These are phyloP conservation scores for Hemaris fuciformis DNA, from an alignment of 2,888 invertebrate genomes.

Conservation along the genomic window DNA sequence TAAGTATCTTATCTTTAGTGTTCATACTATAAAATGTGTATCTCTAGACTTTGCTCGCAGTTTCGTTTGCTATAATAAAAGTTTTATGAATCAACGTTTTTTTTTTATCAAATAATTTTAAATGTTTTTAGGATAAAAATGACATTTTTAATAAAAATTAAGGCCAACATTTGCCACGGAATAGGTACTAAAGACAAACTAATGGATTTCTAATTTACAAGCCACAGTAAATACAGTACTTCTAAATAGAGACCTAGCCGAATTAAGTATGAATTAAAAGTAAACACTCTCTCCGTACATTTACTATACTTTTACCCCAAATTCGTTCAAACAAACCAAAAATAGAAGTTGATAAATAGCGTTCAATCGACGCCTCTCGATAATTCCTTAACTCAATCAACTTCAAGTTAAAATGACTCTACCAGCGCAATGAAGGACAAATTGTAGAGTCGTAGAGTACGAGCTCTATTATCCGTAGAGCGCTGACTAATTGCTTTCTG, in stretches of 20 bases:
- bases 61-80: no score
- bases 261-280: background rate
- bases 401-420: background rate
- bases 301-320: background rate
- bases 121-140: no score
- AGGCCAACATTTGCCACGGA: no score
- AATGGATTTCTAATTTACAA: no score
- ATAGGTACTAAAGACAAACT: no score
- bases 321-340: background rate
- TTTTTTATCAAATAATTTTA: no score
- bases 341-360: background rate
- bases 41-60: no score
- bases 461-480: background rate
- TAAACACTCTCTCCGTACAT: background rate
- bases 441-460: background rate
- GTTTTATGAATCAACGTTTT: no score
- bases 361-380: background rate
- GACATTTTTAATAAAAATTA: no score
- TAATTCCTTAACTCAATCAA: background rate
- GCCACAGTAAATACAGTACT: no score
- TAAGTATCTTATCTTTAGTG: background rate
- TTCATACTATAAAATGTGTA: background rate
- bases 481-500: background rate
- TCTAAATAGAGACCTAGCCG: no score
- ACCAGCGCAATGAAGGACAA: background rate